phyloP scores from a whole-genome alignment of 1,140 invertebrate genomes.

The Drosophila funebris region DNA sequence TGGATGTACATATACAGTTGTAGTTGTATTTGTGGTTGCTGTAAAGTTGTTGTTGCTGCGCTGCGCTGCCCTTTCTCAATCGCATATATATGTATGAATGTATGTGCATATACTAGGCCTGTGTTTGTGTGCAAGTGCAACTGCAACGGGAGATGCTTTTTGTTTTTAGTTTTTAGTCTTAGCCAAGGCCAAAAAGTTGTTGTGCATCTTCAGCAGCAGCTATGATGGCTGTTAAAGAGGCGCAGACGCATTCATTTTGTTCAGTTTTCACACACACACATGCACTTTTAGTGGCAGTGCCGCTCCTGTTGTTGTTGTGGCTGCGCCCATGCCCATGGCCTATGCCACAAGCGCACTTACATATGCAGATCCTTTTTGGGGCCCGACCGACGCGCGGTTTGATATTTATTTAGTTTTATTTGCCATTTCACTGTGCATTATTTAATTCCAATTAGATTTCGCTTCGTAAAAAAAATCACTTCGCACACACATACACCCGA shows the following conservation, averaged over 20 bases:
- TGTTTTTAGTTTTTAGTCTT: conserved; percentile 33
- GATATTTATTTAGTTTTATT: conserved; percentile 36
- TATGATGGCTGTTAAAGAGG: conserved; percentile 21
- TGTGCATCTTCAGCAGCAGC: conserved; percentile 27
- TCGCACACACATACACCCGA: conserved; percentile 49
- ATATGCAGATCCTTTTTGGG: conserved; percentile 34
- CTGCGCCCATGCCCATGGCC: conserved; percentile 46
- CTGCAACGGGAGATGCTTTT: conserved; percentile 38
- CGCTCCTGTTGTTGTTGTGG: conserved; percentile 49
- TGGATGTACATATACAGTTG: conserved; percentile 24
- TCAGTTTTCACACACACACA: conserved; percentile 43
- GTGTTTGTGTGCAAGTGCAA: conserved; percentile 38
- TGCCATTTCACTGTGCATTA: conserved; percentile 55
- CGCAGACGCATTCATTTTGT: conserved; percentile 70
- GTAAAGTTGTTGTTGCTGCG: conserved; percentile 16
- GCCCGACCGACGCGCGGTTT: conserved; percentile 39
- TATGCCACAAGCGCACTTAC: conserved; percentile 25
- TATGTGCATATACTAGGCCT: conserved; percentile 14
- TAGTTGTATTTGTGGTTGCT: conserved; percentile 15
- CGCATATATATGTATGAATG: conserved; percentile 13
- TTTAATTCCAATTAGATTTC: conserved; percentile 71
- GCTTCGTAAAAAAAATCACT: conserved; percentile 62
- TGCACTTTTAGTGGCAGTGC: conserved; percentile 46
- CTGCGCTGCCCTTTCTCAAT: conserved; percentile 58
- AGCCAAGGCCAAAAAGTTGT: conserved; percentile 65